phyloP scores from a whole-genome alignment of 2,888 invertebrate genomes.

The Carterocephalus palaemon region DNA sequence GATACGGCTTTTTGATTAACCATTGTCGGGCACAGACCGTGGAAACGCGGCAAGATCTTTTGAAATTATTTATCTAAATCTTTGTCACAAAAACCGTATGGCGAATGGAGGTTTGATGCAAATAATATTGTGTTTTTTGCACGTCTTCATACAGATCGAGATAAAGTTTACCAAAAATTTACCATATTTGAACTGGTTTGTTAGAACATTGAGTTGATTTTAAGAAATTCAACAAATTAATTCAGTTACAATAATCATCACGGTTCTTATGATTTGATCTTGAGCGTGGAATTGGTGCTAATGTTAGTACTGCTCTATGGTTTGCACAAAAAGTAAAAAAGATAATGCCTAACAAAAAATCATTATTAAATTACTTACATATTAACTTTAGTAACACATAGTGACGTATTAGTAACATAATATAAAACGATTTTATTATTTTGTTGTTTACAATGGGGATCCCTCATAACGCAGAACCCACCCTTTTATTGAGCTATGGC shows the following conservation, averaged over 20 bases:
- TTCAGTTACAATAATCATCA: too few species aligned
- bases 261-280: too few species aligned
- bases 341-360: too few species aligned
- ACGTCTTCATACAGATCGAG: conserved; percentile 22
- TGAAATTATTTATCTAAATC: conserved; percentile 37
- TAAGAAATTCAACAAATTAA: too few species aligned
- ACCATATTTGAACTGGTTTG: conserved; percentile 15
- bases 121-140: conserved; percentile 26
- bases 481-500: conserved; percentile 55
- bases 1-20: conserved; percentile 76
- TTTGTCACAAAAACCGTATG: conserved; percentile 32
- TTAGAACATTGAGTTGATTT: too few species aligned
- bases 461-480: conserved; percentile 46
- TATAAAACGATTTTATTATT: too few species aligned
- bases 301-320: too few species aligned
- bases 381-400: too few species aligned
- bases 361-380: too few species aligned
- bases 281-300: too few species aligned
- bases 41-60: conserved; percentile 47
- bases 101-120: conserved; percentile 33
- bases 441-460: conserved; percentile 42
- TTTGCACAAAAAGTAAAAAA: too few species aligned
- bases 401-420: too few species aligned
- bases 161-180: conserved; percentile 10
- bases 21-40: conserved; percentile 61